phyloP scores from a whole-genome alignment of 2,888 invertebrate species.

The Cosmorhoe ocellata region DNA sequence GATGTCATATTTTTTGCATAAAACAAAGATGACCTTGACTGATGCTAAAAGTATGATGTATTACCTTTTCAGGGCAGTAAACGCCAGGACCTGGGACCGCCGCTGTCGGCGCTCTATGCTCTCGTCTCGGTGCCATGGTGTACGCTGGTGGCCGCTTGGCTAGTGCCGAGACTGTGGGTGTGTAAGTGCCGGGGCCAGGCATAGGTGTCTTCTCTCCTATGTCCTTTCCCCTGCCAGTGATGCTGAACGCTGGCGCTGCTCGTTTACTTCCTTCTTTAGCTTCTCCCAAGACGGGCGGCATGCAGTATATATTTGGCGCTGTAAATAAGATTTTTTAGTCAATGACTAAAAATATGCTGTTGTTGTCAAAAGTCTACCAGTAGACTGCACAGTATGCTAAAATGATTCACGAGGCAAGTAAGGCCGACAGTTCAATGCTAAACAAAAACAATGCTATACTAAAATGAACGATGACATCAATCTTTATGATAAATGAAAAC shows the following conservation, averaged over 20 bases:
- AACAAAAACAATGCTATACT: conserved; percentile 30
- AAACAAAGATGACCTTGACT: conserved; percentile 19
- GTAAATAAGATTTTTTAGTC: conserved; percentile 43
- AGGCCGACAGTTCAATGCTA: conserved; percentile 31
- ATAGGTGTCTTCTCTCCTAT: conserved; percentile 67
- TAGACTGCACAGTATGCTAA: conserved; percentile 6
- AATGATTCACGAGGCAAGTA: conserved; percentile 32
- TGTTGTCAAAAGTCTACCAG: no score
- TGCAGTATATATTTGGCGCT: conserved; percentile 95
- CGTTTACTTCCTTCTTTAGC: conserved; percentile 79
- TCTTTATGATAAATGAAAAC: conserved; percentile 23
- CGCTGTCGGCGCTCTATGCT: conserved; percentile 60
- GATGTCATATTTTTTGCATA: conserved; percentile 35
- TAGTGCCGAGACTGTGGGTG: conserved; percentile 79
- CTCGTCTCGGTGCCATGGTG: conserved; percentile 88
- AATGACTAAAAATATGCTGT: background rate
- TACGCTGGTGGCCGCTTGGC: conserved; percentile 88
- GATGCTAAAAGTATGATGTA: conserved; percentile 9
- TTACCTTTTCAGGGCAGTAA: conserved; percentile 85
- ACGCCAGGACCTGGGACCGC: conserved; percentile 83
- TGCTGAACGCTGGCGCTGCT: conserved; percentile 93
- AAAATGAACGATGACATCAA: conserved; percentile 37
- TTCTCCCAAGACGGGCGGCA: conserved; percentile 89
- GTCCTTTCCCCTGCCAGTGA: conserved; percentile 90
- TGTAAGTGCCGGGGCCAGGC: conserved; percentile 92